A percentile compares a stretch with the other conserved stretches of the same genome.
Conservation (phyloP, 2,888 invertebrate species). For the Quadroppia sp. region DNA sequence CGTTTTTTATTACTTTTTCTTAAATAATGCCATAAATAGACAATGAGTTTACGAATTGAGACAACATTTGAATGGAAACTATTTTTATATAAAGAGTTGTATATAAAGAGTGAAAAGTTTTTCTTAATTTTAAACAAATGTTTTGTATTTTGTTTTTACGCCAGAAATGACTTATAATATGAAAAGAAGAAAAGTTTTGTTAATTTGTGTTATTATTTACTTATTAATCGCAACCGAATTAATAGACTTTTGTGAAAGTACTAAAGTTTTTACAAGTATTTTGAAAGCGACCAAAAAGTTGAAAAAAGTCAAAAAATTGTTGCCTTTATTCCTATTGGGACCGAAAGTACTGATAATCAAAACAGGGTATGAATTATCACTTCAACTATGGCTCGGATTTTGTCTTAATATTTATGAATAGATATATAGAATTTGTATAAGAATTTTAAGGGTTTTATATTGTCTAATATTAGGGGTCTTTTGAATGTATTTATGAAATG, state of each 20-base stretch:
- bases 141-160: not conserved
- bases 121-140: not conserved
- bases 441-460: no score
- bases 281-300: slow-evolving; percentile 8
- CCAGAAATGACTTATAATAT: not conserved
- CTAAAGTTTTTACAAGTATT: not conserved
- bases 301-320: slow-evolving; percentile 40
- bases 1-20: not conserved
- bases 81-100: no score
- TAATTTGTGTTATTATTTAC: not conserved
- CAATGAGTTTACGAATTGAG: not conserved
- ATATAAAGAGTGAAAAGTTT: not conserved
- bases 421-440: no score
- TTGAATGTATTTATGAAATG: no score
- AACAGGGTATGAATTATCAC: no score
- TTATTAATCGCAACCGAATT: slow-evolving; percentile 18
- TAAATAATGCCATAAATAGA: not conserved
- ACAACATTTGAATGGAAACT: not conserved
- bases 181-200: not conserved
- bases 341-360: slow-evolving; percentile 35
- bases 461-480: no score
- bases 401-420: no score
- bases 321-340: slow-evolving; percentile 37
- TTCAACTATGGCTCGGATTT: no score
- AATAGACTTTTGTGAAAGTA: not conserved